These are phyloP conservation scores for Bambusicola thoracicus DNA, from an alignment of 2,113 vertebrate species.

Conservation along the genomic window DNA sequence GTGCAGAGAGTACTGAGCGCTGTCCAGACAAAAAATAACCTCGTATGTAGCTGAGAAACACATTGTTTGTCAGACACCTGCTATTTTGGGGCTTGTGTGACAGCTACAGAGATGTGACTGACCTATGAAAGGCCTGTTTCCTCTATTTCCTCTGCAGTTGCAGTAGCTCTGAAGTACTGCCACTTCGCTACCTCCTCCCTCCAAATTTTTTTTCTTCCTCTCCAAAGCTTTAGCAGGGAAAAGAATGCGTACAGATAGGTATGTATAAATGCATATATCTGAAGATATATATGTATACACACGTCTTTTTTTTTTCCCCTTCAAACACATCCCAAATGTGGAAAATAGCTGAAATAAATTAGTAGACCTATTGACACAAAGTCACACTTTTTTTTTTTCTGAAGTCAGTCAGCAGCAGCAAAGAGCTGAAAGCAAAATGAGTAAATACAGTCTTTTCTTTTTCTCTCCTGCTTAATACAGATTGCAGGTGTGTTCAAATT, in stretches of 20 bases:
- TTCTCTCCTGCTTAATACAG: not conserved
- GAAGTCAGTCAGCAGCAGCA: not conserved
- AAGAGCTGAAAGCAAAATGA: not conserved
- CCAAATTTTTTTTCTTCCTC: not conserved
- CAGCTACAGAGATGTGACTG: not conserved
- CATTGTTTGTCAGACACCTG: not conserved
- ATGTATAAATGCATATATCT: not conserved
- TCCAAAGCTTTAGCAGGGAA: not conserved
- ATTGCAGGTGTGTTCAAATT: not conserved
- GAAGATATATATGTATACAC: not conserved
- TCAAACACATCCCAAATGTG: not conserved
- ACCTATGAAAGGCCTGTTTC: not conserved
- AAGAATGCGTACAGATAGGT: not conserved
- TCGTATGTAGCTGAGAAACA: not conserved
- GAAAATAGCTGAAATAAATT: not conserved
- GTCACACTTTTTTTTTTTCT: not conserved
- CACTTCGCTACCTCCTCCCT: not conserved
- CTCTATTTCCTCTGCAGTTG: not conserved
- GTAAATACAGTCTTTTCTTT: not conserved
- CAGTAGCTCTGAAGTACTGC: not conserved
- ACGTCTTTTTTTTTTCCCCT: accelerated
- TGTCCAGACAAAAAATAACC: not conserved
- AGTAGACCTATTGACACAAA: not conserved
- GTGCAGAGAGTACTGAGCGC: not conserved
- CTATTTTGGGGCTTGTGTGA: not conserved